A percentile compares a stretch with the other conserved stretches of the same genome.
Evolutionary conservation across 2,797 vertebrate species (phyloP).

Genomic region (Muscicapa comitata): DNA sequence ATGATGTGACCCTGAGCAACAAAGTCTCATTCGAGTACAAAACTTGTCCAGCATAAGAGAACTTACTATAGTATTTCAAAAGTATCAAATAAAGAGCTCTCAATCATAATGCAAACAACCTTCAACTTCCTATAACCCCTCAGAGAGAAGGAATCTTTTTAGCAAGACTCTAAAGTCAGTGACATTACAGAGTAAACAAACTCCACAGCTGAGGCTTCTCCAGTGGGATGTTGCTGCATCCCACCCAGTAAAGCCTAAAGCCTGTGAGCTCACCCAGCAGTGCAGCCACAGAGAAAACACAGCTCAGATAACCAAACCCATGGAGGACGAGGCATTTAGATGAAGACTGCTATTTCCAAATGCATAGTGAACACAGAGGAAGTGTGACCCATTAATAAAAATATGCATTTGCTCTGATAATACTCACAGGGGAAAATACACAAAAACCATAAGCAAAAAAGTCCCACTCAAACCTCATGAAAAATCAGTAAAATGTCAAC

Average conservation of each 20-base stretch:
- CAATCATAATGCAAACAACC: neutral
- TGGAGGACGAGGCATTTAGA: neutral
- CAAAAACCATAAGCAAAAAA: neutral
- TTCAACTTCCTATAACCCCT: neutral
- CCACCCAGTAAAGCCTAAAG: neutral
- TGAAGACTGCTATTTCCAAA: neutral
- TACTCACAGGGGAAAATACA: neutral
- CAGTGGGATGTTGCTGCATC: neutral
- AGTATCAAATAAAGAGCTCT: neutral
- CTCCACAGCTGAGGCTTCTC: neutral
- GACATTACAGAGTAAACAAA: neutral
- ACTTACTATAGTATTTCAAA: neutral
- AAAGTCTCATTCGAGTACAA: neutral
- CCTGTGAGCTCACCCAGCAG: neutral
- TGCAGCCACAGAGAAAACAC: neutral
- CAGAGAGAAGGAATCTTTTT: neutral
- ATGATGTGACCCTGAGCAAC: neutral
- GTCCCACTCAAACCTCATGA: neutral
- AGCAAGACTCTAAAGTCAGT: neutral
- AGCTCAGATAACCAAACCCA: neutral
- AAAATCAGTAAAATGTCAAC: neutral
- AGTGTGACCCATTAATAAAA: neutral
- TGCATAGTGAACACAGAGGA: neutral
- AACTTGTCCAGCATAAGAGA: neutral
- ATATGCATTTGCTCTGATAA: slow-evolving; percentile 13